Evolutionary conservation across 1,140 invertebrate species (phyloP).

Genomic region (Cotesia vestalis): DNA sequence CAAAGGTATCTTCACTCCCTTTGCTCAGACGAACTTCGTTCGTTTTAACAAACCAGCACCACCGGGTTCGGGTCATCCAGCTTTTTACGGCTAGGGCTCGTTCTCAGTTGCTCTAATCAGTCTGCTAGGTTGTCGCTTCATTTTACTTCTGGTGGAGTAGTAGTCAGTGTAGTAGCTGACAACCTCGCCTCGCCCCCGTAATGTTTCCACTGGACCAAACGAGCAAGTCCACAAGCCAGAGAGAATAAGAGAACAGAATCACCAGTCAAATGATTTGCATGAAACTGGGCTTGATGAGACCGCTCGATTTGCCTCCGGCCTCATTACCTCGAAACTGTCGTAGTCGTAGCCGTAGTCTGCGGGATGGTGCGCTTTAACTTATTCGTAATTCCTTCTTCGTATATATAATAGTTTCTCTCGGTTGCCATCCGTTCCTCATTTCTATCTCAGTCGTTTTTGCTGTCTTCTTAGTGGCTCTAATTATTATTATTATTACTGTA

Average conservation of each 20-base stretch:
- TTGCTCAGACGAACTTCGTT: conserved; percentile 20
- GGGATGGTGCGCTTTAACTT: neutral
- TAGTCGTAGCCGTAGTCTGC: neutral
- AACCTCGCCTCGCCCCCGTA: conserved; percentile 34
- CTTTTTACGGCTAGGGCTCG: conserved; percentile 10
- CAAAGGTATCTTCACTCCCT: too few species aligned
- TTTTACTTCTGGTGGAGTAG: neutral
- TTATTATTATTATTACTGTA: conserved; percentile 32
- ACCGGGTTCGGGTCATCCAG: neutral
- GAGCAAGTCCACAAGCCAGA: neutral
- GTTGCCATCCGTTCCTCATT: conserved; percentile 32
- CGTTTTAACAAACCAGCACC: conserved; percentile 35
- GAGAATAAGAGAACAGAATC: too few species aligned
- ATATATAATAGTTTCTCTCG: conserved; percentile 6
- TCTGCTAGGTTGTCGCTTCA: neutral
- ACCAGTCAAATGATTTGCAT: conserved; percentile 53
- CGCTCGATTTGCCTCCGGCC: conserved; percentile 45
- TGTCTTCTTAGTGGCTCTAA: conserved; percentile 18
- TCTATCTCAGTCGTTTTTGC: conserved; percentile 5
- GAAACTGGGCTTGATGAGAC: conserved; percentile 52
- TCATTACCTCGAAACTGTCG: conserved; percentile 46
- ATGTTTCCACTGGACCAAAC: too few species aligned
- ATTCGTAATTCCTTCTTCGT: neutral
- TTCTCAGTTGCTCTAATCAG: conserved; percentile 30
- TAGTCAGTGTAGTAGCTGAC: conserved; percentile 22